Evolutionary conservation across 1,140 invertebrate genomes (phyloP).

Genomic region (Zaprionus kolodkinae): DNA sequence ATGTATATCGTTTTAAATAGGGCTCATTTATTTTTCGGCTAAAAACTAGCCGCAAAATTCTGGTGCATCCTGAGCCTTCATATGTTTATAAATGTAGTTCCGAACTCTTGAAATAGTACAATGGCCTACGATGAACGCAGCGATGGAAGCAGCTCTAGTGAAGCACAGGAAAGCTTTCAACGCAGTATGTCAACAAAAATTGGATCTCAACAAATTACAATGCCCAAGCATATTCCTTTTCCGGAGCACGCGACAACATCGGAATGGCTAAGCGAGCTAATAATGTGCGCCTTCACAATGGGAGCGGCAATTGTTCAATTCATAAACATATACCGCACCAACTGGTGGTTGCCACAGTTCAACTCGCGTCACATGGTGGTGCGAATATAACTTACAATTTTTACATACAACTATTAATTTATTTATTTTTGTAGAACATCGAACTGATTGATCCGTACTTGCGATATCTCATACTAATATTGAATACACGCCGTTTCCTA

Average conservation of each 20-base stretch:
- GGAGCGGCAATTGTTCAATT: constrained; percentile 93
- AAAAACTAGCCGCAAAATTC: not conserved
- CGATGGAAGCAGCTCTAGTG: constrained; percentile 71
- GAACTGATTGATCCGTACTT: constrained; percentile 96
- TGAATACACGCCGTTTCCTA: constrained; percentile 91
- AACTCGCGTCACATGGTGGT: constrained; percentile 95
- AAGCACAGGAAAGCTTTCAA: constrained; percentile 53
- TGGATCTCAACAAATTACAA: constrained; percentile 56
- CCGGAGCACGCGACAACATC: constrained; percentile 93
- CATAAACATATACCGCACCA: constrained; percentile 96
- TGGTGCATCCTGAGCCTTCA: not conserved
- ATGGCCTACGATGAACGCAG: constrained; percentile 73
- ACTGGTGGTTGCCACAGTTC: constrained; percentile 98
- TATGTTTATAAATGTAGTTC: constrained; percentile 27
- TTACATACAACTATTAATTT: too few relatives aligned
- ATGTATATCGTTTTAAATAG: not conserved
- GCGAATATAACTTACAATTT: constrained; percentile 68
- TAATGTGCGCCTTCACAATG: constrained; percentile 92
- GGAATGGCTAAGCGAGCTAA: constrained; percentile 93
- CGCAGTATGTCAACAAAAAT: constrained; percentile 44
- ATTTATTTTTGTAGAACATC: constrained; percentile 92
- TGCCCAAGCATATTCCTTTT: constrained; percentile 93
- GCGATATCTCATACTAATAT: constrained; percentile 91
- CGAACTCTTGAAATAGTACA: constrained; percentile 11
- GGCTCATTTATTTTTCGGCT: not conserved